Base-by-base conservation (phyloP, 2,888 invertebrate genomes). In the Fragum sueziense region DNA sequence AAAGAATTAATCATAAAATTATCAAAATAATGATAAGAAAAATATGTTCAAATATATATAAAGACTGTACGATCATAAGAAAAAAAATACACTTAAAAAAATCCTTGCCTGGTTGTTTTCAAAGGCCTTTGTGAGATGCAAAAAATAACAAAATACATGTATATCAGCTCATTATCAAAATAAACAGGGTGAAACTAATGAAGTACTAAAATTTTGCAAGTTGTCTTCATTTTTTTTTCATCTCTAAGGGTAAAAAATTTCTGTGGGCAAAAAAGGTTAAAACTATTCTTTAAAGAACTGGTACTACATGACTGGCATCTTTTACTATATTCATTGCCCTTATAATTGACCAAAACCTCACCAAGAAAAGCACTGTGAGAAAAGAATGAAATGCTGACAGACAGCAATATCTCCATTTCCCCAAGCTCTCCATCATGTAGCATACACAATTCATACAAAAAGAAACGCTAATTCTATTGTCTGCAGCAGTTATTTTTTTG, bases 21-120 rank as follows among this genome's bases (percentile, higher is more conserved):
- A 20, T 47, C 2, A 47, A 47, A 47, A 47, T 6, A 17, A 47
- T n/a, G n/a, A 20, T 1, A 47, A 47, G n/a, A 47, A 47, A 47
- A 47, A 47, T 2, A 47, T 47, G 6, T 3, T 3, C 2, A 20
- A 11, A 54, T 54, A 6, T 11, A n/a, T 3, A 54, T 20, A 54
- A 61, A 61, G 61, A 31, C 2, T 29, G 17, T 17, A 61, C 7
- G 31, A n/a, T n/a, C n/a, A n/a, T n/a, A n/a, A n/a, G n/a, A n/a
- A n/a, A 31, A 61, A 1, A 4, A 11, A 61, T 9, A 27, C 20
- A 27, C 11, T 2, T 14, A 61, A 2, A 31, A 14, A 31, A 61
- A 31, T 17, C 14, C 61, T 61, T 61, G 61, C 61, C 61, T 61
- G 61, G 29, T 61, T 61, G 61, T 61, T 3, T 31, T 31, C 31